Evolutionary conservation across 2,113 vertebrate species (phyloP).

Genomic region (Oxyruncus cristatus): DNA sequence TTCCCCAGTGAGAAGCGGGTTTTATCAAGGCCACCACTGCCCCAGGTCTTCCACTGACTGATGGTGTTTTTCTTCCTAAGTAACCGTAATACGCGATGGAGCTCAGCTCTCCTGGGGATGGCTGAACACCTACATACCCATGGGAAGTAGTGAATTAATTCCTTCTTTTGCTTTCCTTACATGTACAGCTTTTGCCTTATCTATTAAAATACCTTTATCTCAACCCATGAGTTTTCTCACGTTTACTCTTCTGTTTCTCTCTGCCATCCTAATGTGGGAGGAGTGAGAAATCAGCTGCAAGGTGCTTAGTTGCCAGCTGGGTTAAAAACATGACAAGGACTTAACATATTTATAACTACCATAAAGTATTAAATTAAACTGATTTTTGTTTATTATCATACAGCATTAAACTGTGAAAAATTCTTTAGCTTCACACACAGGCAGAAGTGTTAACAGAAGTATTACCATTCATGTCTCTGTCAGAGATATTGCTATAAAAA

Average conservation of each 20-base stretch:
- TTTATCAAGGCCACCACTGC: neutral
- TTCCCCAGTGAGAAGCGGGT: neutral
- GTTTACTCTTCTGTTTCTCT: neutral
- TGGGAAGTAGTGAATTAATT: neutral
- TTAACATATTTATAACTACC: neutral
- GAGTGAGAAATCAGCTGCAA: neutral
- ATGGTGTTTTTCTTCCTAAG: neutral
- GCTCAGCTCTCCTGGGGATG: neutral
- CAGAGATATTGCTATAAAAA: neutral
- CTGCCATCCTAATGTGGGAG: neutral
- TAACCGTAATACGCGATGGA: neutral
- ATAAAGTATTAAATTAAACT: neutral
- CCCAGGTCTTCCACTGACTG: neutral
- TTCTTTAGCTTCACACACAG: neutral
- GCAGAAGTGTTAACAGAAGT: neutral
- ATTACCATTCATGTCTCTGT: neutral
- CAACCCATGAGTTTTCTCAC: neutral
- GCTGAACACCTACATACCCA: neutral
- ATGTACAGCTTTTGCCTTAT: neutral
- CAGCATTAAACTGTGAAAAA: neutral
- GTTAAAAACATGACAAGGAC: neutral
- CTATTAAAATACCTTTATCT: neutral
- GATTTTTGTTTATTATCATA: neutral
- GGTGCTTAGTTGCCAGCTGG: rapidly evolving
- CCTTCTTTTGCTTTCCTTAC: neutral